These are phyloP conservation scores for Lasiurus borealis DNA, from an alignment of 2,113 vertebrate species.

Conservation along the genomic window DNA sequence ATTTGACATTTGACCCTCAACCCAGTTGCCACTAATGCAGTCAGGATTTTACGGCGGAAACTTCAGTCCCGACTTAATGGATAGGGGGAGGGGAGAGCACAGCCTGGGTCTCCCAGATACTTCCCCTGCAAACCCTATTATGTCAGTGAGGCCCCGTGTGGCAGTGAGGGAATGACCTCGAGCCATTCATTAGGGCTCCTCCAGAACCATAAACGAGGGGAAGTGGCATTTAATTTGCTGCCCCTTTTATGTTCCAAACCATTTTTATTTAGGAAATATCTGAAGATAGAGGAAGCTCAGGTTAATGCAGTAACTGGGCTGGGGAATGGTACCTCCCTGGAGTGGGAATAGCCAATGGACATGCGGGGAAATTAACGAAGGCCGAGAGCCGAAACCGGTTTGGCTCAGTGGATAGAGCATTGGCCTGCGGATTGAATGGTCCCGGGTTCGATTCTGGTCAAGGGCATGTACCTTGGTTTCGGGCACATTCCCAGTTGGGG, in stretches of 20 bases:
- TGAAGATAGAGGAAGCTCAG: slow-evolving; percentile 20
- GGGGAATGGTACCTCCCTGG: slow-evolving; percentile 9
- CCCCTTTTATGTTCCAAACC: slow-evolving; percentile 64
- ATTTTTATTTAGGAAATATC: slow-evolving; percentile 70
- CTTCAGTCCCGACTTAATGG: slow-evolving; percentile 71
- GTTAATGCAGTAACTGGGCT: slow-evolving; percentile 5
- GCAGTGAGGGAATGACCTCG: slow-evolving; percentile 37
- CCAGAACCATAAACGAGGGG: slow-evolving; percentile 48
- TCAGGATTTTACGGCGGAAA: slow-evolving; percentile 63
- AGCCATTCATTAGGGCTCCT: slow-evolving; percentile 69
- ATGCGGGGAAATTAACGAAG: not conserved
- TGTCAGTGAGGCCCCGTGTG: slow-evolving; percentile 61
- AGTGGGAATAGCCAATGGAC: not conserved
- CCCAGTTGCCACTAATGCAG: slow-evolving; percentile 68
- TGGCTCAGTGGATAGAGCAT: too few relatives aligned
- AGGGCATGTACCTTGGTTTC: too few relatives aligned
- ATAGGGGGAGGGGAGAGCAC: not conserved
- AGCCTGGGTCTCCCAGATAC: slow-evolving; percentile 50
- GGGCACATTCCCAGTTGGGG: too few relatives aligned
- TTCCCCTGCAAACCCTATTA: slow-evolving; percentile 61
- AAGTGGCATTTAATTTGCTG: slow-evolving; percentile 75
- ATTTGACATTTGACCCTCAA: slow-evolving; percentile 76
- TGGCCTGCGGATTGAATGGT: too few relatives aligned
- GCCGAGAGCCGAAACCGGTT: too few relatives aligned
- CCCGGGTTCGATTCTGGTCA: too few relatives aligned